These are phyloP conservation scores for Rhysida immarginata DNA, from an alignment of 1,140 invertebrate genomes.

Conservation along the genomic window DNA sequence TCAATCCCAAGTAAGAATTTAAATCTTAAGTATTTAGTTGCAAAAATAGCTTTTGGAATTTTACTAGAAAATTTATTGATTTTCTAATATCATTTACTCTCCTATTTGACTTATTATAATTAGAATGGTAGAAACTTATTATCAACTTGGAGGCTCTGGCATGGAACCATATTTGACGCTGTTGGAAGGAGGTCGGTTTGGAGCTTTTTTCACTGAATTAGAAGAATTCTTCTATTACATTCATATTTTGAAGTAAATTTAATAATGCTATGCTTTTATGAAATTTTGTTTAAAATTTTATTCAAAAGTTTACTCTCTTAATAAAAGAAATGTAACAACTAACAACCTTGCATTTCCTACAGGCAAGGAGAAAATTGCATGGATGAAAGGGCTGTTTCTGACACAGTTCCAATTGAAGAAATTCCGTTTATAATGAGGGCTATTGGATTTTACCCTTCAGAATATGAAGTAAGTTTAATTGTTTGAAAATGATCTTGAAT, in stretches of 20 bases:
- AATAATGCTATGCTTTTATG: no score
- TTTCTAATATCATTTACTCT: no score
- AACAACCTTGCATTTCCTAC: no score
- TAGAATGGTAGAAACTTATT: no score
- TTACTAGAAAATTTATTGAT: no score
- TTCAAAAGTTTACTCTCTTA: no score
- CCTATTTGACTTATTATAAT: no score
- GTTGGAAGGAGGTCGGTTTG: neutral
- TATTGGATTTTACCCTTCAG: neutral
- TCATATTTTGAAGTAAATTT: constrained; percentile 1
- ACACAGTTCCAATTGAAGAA: constrained; percentile 1
- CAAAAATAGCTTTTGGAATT: no score
- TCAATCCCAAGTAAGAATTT: neutral
- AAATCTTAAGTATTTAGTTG: no score
- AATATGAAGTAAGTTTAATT: neutral
- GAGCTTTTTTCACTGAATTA: neutral
- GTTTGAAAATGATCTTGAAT: no score
- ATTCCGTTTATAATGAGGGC: constrained; percentile 3
- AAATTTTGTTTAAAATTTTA: no score
- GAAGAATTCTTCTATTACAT: constrained; percentile 4
- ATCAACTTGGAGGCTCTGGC: neutral
- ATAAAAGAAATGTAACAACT: no score
- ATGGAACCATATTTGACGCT: neutral
- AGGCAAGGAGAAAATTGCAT: constrained; percentile 2
- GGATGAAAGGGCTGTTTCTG: neutral